Evolutionary conservation across 2,797 vertebrate species (phyloP), one percentile per base, ranked within the genome.

Genomic region (Enteromius fasciolatus): DNA sequence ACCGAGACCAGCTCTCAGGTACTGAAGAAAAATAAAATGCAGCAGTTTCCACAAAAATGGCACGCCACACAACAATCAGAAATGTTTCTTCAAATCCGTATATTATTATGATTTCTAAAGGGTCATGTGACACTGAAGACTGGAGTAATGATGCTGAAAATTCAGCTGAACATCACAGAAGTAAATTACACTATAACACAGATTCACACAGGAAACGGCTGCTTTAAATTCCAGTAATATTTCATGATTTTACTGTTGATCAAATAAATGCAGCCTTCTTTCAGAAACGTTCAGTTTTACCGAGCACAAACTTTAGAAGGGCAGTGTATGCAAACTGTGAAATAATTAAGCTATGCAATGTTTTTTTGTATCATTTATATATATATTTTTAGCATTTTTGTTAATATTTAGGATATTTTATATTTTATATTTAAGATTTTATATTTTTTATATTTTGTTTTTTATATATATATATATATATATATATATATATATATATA

Each of bases 1-100:
- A 96, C 87, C 25, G 95, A 97, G 90, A 96, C 96, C 9, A 95
- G 92, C 28, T 92, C 93, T 91, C 95, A 99, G 97, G 98, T 99
- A 96, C 76, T 3, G 0, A 17, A 6, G 5, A 23, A 11, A 23
- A 59, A 59, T 59, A 57, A 23, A 11, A 23, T 57, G n/a, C 10
- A 57, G n/a, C 52, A 5, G 54, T 57, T 57, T 23, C 10, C 54
- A 4, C n/a, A 25, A 23, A 57, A 57, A 12, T 5, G 23, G 20
- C 52, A 57, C 20, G 1, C 10, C 20, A 9, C 39, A 39, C 39
- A 8, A 61, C 25, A 14, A 61, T 61, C 52, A 2, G 52, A 28
- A 14, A 61, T 28, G 5, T 28, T 61, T 59, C n/a, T 23, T 4
- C 31, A 64, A 5, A 6, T 18, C 11, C 1, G 0, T 5, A 36